A percentile compares a stretch with the other conserved stretches of the same genome.
These are phyloP conservation scores for Lagodon rhomboides DNA, from an alignment of 2,797 vertebrate species.

Conservation along the genomic window DNA sequence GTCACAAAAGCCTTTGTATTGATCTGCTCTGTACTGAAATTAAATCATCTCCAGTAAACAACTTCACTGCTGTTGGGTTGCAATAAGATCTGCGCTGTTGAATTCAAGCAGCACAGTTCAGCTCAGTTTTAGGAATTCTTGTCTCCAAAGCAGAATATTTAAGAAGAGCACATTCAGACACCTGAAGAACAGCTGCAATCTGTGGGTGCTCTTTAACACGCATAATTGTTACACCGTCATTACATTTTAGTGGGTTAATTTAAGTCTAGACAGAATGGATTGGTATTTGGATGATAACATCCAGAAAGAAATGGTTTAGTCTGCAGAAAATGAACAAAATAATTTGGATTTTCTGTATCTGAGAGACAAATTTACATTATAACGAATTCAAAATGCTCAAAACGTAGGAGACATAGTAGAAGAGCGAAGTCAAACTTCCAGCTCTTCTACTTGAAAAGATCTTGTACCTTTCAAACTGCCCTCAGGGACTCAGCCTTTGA, in stretches of 20 bases:
- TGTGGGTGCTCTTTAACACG: background rate
- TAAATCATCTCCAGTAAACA: constrained; percentile 12
- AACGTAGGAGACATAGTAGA: background rate
- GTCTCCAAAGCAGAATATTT: background rate
- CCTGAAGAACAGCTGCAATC: background rate
- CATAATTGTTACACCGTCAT: background rate
- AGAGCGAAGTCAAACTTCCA: background rate
- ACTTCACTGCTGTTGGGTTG: background rate
- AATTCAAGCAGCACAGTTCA: background rate
- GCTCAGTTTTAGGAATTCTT: background rate
- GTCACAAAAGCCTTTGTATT: constrained; percentile 17
- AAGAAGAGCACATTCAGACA: constrained; percentile 7
- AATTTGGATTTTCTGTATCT: background rate
- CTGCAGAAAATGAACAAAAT: background rate
- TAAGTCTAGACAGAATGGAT: background rate
- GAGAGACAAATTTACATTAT: background rate
- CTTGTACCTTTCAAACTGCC: background rate
- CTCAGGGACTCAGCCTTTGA: background rate
- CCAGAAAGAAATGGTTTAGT: background rate
- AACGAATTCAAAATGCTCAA: background rate
- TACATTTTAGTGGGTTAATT: constrained; percentile 1
- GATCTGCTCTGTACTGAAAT: constrained; percentile 31
- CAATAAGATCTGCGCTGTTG: background rate
- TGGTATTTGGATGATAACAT: background rate
- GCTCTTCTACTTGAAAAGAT: background rate